phyloP scores from a whole-genome alignment of 2,888 invertebrate species.

The Drosophila paramelanica region DNA sequence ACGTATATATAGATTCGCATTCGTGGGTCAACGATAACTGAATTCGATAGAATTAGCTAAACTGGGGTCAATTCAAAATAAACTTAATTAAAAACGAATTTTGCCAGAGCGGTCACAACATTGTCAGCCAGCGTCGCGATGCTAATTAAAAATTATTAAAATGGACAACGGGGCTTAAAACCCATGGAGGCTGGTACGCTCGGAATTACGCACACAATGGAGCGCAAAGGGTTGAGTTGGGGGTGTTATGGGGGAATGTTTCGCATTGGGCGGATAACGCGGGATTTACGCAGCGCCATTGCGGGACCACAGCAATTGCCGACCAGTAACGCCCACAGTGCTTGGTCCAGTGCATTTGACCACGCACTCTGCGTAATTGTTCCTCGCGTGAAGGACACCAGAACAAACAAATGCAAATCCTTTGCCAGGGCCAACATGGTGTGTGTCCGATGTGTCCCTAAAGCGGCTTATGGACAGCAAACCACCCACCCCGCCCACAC shows the following conservation, averaged over 20 bases:
- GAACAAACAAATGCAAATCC: slow-evolving; percentile 65
- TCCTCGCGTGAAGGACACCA: slow-evolving; percentile 38
- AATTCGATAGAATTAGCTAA: slow-evolving; percentile 16
- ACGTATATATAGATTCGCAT: no score
- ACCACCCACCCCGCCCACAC: not conserved
- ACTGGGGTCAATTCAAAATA: slow-evolving; percentile 23
- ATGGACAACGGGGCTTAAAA: slow-evolving; percentile 40
- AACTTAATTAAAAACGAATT: slow-evolving; percentile 52
- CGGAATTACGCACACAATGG: slow-evolving; percentile 67
- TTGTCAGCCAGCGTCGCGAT: slow-evolving; percentile 30
- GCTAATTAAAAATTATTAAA: slow-evolving; percentile 76
- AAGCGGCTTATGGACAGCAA: slow-evolving; percentile 62
- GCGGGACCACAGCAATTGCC: slow-evolving; percentile 40
- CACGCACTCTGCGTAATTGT: slow-evolving; percentile 70
- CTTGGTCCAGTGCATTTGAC: slow-evolving; percentile 39
- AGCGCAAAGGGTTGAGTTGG: slow-evolving; percentile 2
- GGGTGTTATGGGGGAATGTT: not conserved
- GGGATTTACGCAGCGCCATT: slow-evolving; percentile 19
- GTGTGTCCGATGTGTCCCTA: slow-evolving; percentile 22
- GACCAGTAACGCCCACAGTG: slow-evolving; percentile 13
- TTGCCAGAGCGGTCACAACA: slow-evolving; percentile 12
- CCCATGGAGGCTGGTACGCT: slow-evolving; percentile 32
- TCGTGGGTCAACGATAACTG: not conserved
- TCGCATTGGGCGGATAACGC: not conserved
- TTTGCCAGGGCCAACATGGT: slow-evolving; percentile 49